A percentile compares a stretch with the other conserved stretches of the same genome.
These are phyloP conservation scores for Rhegmatorhina hoffmannsi DNA, from an alignment of 2,113 vertebrate species.

Conservation along the genomic window DNA sequence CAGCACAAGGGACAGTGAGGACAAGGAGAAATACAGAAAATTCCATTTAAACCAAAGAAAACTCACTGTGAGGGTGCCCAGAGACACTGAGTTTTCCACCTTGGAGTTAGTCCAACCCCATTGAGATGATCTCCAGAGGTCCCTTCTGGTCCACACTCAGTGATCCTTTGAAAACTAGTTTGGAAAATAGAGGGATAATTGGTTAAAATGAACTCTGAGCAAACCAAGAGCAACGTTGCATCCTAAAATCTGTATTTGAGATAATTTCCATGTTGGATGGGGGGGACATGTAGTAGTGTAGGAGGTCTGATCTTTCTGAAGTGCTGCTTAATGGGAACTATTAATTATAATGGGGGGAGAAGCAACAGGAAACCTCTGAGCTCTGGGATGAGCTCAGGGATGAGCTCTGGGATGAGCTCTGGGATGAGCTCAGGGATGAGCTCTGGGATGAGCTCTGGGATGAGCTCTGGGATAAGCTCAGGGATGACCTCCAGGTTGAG, in stretches of 20 bases:
- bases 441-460: too few relatives aligned
- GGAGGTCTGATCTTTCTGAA: background rate
- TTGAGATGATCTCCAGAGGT: background rate
- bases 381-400: too few relatives aligned
- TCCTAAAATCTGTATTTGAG: background rate
- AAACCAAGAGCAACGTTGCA: background rate
- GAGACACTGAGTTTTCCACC: background rate
- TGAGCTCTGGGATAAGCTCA: fast-evolving
- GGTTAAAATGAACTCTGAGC: background rate
- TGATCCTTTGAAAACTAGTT: background rate
- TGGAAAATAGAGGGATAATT: background rate
- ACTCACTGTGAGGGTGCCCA: background rate
- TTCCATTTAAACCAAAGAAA: background rate
- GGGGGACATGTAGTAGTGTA: too few relatives aligned
- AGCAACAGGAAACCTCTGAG: background rate
- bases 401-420: too few relatives aligned
- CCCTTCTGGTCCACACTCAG: background rate
- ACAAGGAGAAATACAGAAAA: background rate
- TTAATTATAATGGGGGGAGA: background rate
- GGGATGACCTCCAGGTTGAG: background rate
- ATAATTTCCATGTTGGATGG: background rate
- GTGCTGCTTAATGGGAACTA: background rate
- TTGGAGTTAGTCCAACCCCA: background rate
- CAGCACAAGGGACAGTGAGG: background rate
- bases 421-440: too few relatives aligned